Evolutionary conservation across 2,888 invertebrate genomes (phyloP), one percentile per base, ranked within the genome.

Genomic region (Orthonychiurus folsomi): DNA sequence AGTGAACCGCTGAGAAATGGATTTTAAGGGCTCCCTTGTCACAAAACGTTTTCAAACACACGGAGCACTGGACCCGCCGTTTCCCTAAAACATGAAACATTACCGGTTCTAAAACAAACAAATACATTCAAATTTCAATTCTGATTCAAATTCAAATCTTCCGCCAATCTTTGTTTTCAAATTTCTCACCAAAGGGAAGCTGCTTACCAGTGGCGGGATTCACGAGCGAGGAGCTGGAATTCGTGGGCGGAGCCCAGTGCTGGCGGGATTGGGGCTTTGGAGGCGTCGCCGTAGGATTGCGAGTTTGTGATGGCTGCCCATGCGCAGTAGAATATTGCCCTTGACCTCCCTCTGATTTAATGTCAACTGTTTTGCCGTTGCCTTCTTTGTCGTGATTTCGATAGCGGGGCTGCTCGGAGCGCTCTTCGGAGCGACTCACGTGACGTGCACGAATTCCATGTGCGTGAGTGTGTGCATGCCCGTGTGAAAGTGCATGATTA

Each of bases 1-100:
- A 80, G 77, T 99, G 99, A 12, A 99, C 99, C 0, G 99, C 99
- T 59, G 95, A 95, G 76, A 96, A 97, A 78, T 99, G 99, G 5
- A 99, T 99, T 80, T 99, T 99, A 25, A 99, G 82, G 1, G 99
- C 99, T 66, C 97, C 99, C 80, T 99, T 99, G 81, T 99, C 99
- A 82, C 99, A 99, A 80, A 99, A 99, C 20, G 97, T 97, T 80
- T 99, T 99, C 66, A 95, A 81, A 77, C 99, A 99, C 52, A 95
- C 94, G 74, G 95, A 93, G 79, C 99, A 99, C 77, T 96, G 93
- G 2, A 97, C 96, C 69, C 97, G 84, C 76, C 95, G 95, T 79
- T 97, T 97, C 0, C 93, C 93, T 69, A 23, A 0, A 50, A 26
- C 50, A 20, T 21, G 48, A 20, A 20, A 15, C 53, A 21, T n/a